phyloP scores from a whole-genome alignment of 1,140 invertebrate genomes.

The Sminthurides bifidus region DNA sequence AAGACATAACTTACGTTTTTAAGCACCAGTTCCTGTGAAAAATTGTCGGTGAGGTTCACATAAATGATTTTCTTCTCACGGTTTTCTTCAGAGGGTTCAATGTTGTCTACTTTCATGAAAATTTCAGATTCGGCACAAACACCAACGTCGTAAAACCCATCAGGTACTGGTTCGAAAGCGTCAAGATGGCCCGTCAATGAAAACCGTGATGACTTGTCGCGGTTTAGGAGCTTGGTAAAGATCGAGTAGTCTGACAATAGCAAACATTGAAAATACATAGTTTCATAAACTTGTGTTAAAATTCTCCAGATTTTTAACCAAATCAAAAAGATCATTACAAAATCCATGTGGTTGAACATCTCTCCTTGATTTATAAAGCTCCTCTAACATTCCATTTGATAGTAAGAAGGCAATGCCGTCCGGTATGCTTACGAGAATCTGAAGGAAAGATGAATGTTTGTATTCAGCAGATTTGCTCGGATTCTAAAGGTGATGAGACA shows the following conservation, averaged over 20 bases:
- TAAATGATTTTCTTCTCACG: slow-evolving; percentile 6
- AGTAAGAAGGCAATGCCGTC: too few species aligned
- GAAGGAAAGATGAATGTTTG: too few species aligned
- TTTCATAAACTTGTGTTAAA: not conserved
- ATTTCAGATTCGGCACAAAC: not conserved
- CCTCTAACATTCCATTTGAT: not conserved
- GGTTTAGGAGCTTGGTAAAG: slow-evolving; percentile 16
- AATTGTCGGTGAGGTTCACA: not conserved
- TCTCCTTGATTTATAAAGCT: not conserved
- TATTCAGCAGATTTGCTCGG: too few species aligned
- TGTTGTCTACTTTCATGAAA: not conserved
- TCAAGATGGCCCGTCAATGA: slow-evolving; percentile 18
- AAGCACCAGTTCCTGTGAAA: not conserved
- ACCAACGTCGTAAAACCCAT: slow-evolving; percentile 17
- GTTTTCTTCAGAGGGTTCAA: not conserved
- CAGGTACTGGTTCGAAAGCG: slow-evolving; percentile 13
- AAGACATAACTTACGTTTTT: slow-evolving; percentile 2
- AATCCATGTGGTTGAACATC: not conserved
- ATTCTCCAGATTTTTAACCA: not conserved
- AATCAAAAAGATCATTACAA: not conserved
- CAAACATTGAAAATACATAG: not conserved
- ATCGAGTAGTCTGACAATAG: slow-evolving; percentile 13
- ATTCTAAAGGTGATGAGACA: too few species aligned
- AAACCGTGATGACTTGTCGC: slow-evolving; percentile 22
- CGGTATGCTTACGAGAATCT: too few species aligned